phyloP scores from a whole-genome alignment of 2,888 invertebrate species.

The Rutpela maculata region DNA sequence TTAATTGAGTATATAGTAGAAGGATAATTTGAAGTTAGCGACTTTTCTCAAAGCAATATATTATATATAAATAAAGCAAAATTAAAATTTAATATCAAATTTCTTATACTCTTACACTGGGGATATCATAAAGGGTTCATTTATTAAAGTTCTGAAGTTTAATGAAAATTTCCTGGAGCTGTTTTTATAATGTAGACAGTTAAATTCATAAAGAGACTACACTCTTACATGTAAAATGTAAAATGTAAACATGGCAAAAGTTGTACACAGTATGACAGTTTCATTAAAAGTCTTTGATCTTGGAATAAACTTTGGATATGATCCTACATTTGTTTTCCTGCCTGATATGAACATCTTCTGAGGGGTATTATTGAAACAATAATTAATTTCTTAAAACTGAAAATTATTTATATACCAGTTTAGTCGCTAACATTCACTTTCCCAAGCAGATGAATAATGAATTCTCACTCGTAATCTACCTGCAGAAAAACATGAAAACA shows the following conservation, averaged over 20 bases:
- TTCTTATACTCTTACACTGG: neutral
- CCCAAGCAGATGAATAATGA: no score
- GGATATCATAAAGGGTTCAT: constrained; percentile 5
- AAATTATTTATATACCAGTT: neutral
- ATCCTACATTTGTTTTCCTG: neutral
- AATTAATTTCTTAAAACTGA: neutral
- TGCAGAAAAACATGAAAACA: no score
- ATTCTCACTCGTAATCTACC: no score
- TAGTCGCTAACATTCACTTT: neutral
- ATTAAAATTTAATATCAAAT: neutral
- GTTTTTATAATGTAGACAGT: constrained; percentile 9
- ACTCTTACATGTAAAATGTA: constrained; percentile 10
- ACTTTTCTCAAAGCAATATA: no score
- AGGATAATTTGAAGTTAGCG: no score
- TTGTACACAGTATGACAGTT: constrained; percentile 5
- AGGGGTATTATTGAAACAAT: neutral
- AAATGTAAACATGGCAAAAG: constrained; percentile 4
- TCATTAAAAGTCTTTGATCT: constrained; percentile 13
- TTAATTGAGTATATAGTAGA: no score
- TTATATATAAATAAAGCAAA: no score
- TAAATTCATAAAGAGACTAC: neutral
- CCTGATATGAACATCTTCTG: neutral
- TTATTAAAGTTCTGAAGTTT: constrained; percentile 1
- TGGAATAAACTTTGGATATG: constrained; percentile 10
- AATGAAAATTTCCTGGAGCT: constrained; percentile 18